phyloP scores from a whole-genome alignment of 2,797 vertebrate genomes.

The Paratrypauchen microcephalus region DNA sequence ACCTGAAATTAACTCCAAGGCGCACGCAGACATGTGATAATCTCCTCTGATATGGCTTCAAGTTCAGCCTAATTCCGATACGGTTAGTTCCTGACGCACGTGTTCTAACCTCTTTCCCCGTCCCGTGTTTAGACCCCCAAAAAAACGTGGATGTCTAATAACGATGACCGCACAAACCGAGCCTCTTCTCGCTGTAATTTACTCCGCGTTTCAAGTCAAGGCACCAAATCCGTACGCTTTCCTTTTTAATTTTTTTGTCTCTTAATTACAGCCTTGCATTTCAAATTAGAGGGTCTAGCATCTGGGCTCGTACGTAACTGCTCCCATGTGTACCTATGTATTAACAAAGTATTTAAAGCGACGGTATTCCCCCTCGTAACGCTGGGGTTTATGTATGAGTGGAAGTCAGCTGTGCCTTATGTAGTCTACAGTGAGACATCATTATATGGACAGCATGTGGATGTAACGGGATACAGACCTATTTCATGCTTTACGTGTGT shows the following conservation, averaged over 20 bases:
- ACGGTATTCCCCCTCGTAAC: constrained; percentile 74
- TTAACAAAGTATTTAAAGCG: constrained; percentile 82
- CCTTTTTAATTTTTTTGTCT: constrained; percentile 94
- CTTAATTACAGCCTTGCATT: constrained; percentile 93
- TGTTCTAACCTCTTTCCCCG: constrained; percentile 26
- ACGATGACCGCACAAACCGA: constrained; percentile 68
- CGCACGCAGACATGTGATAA: constrained; percentile 32
- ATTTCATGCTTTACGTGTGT: constrained; percentile 14
- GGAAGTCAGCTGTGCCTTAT: constrained; percentile 59
- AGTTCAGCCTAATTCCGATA: constrained; percentile 30
- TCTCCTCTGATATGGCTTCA: constrained; percentile 29
- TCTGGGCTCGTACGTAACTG: constrained; percentile 91
- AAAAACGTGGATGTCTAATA: constrained; percentile 71
- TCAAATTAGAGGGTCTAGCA: constrained; percentile 94
- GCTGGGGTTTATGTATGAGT: constrained; percentile 57
- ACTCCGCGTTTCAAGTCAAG: constrained; percentile 77
- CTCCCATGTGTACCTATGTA: constrained; percentile 93
- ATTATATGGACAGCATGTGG: constrained; percentile 33
- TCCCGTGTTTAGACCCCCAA: constrained; percentile 40
- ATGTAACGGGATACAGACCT: constrained; percentile 14
- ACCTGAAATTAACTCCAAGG: constrained; percentile 24
- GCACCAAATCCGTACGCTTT: constrained; percentile 84
- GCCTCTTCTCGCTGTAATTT: constrained; percentile 75
- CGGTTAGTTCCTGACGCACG: constrained; percentile 3
- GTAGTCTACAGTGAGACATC: constrained; percentile 56